phyloP scores from a whole-genome alignment of 2,797 vertebrate species.

The Merluccius polli region DNA sequence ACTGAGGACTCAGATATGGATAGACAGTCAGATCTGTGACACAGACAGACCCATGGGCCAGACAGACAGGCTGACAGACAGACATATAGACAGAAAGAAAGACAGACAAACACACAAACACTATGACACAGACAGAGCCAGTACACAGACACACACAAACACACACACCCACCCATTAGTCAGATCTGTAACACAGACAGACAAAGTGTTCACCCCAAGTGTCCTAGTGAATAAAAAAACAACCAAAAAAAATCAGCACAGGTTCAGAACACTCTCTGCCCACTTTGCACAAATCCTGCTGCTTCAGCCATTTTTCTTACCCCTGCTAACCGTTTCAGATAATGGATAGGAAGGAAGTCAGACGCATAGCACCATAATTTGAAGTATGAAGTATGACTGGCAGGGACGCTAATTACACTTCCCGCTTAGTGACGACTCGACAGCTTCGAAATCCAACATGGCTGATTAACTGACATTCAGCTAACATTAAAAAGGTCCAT shows the following conservation, averaged over 20 bases:
- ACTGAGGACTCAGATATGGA: neutral
- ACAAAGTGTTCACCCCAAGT: neutral
- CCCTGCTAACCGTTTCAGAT: neutral
- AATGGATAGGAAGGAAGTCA: neutral
- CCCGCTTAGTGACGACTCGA: conserved; percentile 47
- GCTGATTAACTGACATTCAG: conserved; percentile 53
- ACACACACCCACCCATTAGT: neutral
- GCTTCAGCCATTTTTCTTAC: conserved; percentile 27
- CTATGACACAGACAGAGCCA: too few relatives aligned
- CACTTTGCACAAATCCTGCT: conserved; percentile 2
- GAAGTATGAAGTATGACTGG: conserved; percentile 40
- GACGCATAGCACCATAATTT: neutral
- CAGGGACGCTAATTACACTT: conserved; percentile 60
- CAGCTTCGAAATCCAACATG: conserved; percentile 38
- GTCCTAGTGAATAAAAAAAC: neutral
- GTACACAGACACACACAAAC: neutral
- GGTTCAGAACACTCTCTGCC: neutral
- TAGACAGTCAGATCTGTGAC: neutral
- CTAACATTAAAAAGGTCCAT: conserved; percentile 14
- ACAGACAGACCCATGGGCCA: neutral
- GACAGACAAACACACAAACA: neutral
- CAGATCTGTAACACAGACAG: neutral
- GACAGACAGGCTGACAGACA: neutral
- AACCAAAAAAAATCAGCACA: neutral
- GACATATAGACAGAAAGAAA: neutral